Percentiles rank a stretch among this genome's conserved stretches.
phyloP scores from a whole-genome alignment of 2,113 vertebrate species.

The Toxotes jaculatrix region DNA sequence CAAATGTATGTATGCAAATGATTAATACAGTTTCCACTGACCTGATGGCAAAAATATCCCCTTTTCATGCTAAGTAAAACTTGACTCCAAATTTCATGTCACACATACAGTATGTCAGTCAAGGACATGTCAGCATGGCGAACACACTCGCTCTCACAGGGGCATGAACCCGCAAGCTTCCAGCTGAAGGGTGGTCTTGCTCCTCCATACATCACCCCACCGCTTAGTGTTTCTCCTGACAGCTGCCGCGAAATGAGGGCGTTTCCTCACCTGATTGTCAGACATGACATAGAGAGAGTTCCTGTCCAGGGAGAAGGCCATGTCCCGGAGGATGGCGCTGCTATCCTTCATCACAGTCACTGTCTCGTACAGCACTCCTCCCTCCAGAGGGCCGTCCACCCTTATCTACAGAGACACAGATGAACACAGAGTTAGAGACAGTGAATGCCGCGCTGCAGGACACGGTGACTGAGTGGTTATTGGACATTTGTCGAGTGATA shows the following conservation, averaged over 20 bases:
- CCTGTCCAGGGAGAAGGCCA: slow-evolving; percentile 93
- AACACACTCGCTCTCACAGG: slow-evolving; percentile 3
- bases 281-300: slow-evolving; percentile 94
- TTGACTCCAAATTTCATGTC: not conserved
- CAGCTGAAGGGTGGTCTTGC: slow-evolving; percentile 39
- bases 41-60: not conserved
- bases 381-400: slow-evolving; percentile 89
- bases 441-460: not conserved
- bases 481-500: slow-evolving; percentile 12
- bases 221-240: slow-evolving; percentile 37
- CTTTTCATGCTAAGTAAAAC: slow-evolving; percentile 7
- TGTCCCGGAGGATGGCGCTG: slow-evolving; percentile 91
- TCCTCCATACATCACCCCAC: slow-evolving; percentile 5
- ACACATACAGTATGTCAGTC: not conserved
- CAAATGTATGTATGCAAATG: not conserved
- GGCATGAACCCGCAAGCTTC: slow-evolving; percentile 21
- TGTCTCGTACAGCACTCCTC: slow-evolving; percentile 92
- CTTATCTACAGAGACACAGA: slow-evolving; percentile 86
- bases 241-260: slow-evolving; percentile 34
- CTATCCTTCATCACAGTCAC: slow-evolving; percentile 91
- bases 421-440: slow-evolving; percentile 33
- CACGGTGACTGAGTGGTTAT: not conserved
- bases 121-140: slow-evolving; percentile 23
- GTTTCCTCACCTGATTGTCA: slow-evolving; percentile 89
- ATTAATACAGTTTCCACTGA: not conserved